These are phyloP conservation scores for Rhinella marina DNA, from an alignment of 2,797 vertebrate genomes.

Conservation along the genomic window DNA sequence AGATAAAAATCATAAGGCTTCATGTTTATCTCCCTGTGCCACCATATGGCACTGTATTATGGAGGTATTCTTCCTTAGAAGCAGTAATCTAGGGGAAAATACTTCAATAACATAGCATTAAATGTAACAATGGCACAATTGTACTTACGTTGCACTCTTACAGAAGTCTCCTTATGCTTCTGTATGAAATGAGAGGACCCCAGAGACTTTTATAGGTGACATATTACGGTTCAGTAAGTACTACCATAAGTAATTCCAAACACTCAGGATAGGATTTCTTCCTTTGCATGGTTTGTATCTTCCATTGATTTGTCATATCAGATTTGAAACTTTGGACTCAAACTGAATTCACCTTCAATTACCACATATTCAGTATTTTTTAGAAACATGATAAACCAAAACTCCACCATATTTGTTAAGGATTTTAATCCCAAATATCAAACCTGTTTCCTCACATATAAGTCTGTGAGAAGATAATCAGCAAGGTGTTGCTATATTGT, in stretches of 20 bases:
- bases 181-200: not conserved
- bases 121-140: not conserved
- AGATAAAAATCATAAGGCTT: not conserved
- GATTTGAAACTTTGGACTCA: not conserved
- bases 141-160: not conserved
- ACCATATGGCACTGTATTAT: not conserved
- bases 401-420: not conserved
- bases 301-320: not conserved
- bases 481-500: not conserved
- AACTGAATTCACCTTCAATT: too few relatives aligned
- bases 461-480: not conserved
- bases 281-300: not conserved
- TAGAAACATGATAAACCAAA: not conserved
- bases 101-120: not conserved
- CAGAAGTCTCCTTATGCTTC: not conserved
- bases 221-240: not conserved
- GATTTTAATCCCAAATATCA: not conserved
- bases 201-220: not conserved
- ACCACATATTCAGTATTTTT: too few relatives aligned
- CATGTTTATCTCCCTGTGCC: not conserved
- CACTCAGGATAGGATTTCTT: not conserved
- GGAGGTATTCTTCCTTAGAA: not conserved
- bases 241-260: not conserved
- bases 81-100: not conserved
- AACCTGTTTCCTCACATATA: not conserved